Conservation (phyloP, 2,888 invertebrate genomes). For the Aromia moschata region DNA sequence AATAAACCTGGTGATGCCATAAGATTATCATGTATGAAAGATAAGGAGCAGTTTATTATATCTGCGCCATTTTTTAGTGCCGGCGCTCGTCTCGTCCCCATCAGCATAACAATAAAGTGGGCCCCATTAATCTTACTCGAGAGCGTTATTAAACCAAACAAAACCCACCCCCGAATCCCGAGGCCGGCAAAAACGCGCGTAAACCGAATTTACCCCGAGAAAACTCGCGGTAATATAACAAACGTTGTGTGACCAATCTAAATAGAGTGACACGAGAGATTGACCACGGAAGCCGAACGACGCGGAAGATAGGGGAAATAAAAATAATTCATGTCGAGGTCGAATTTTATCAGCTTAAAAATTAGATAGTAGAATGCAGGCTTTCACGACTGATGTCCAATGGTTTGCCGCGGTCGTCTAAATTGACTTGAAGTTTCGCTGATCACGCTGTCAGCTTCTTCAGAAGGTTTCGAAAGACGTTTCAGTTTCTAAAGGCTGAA, state of each 20-base stretch:
- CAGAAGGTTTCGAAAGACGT: too few relatives aligned
- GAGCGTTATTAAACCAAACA: conserved; percentile 13
- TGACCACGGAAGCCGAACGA: conserved; percentile 32
- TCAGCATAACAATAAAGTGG: conserved; percentile 13
- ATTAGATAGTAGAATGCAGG: too few relatives aligned
- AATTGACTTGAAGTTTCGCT: too few relatives aligned
- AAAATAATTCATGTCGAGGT: conserved; percentile 9
- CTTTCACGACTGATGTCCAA: too few relatives aligned
- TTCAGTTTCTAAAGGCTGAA: too few relatives aligned
- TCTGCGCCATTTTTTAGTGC: conserved; percentile 1
- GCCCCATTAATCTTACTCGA: conserved; percentile 20
- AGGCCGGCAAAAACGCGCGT: conserved; percentile 11
- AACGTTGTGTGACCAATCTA: conserved; percentile 29
- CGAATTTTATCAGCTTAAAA: too few relatives aligned
- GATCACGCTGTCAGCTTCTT: too few relatives aligned
- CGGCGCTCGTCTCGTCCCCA: conserved; percentile 7
- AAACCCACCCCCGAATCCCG: conserved; percentile 7
- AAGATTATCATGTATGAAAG: conserved; percentile 6
- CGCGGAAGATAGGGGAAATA: conserved; percentile 16
- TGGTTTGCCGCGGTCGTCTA: too few relatives aligned
- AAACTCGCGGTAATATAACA: conserved; percentile 33
- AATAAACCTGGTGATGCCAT: not conserved
- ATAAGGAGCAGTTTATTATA: conserved; percentile 10
- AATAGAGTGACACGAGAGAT: conserved; percentile 30
- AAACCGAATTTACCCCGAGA: conserved; percentile 14